Percentiles rank a stretch among this genome's conserved stretches.
Evolutionary conservation across 2,888 invertebrate species (phyloP).

Genomic region (Phyto melanocephala): DNA sequence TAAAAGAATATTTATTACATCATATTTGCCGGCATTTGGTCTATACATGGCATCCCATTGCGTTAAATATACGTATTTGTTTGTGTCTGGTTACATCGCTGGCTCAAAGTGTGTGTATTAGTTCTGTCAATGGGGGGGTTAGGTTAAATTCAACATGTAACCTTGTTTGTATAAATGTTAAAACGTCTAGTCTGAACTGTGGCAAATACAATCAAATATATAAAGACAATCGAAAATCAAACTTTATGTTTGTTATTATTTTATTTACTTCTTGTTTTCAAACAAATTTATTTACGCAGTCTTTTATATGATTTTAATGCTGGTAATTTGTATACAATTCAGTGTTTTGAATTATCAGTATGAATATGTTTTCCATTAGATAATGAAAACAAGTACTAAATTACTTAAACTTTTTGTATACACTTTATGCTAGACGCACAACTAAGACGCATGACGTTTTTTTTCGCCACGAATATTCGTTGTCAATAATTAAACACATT

Average conservation of each 20-base stretch:
- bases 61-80: conserved; percentile 44
- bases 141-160: conserved; percentile 41
- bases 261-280: conserved; percentile 1
- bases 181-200: conserved; percentile 22
- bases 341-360: neutral
- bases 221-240: conserved; percentile 34
- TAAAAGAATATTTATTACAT: conserved; percentile 63
- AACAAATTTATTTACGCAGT: conserved; percentile 44
- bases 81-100: neutral
- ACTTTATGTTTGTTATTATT: conserved; percentile 41
- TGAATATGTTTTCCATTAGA: neutral
- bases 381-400: neutral
- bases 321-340: conserved; percentile 16
- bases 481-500: too few species aligned
- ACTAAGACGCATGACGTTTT: too few species aligned
- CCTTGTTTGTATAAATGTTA: conserved; percentile 26
- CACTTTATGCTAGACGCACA: too few species aligned
- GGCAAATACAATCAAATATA: conserved; percentile 39
- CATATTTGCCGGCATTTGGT: conserved; percentile 60
- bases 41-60: conserved; percentile 60
- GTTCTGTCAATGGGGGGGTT: conserved; percentile 54
- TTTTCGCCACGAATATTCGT: too few species aligned
- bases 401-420: neutral
- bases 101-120: conserved; percentile 41
- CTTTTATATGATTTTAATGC: conserved; percentile 43